These are phyloP conservation scores for Heliconius melpomene DNA, from an alignment of 1,140 invertebrate species.

Conservation along the genomic window DNA sequence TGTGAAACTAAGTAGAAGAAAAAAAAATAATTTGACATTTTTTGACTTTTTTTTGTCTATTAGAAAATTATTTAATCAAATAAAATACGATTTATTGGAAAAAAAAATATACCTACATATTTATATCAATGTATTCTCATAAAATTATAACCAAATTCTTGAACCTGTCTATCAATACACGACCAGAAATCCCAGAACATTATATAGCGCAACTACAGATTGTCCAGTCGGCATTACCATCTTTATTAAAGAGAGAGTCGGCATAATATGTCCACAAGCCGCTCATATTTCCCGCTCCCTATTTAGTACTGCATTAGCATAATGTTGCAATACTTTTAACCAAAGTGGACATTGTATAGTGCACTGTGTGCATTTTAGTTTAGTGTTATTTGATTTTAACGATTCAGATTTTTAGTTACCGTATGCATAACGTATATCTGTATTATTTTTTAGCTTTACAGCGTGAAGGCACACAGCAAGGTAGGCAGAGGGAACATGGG, in stretches of 20 bases:
- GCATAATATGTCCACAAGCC: constrained; percentile 54
- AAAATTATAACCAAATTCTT: no score
- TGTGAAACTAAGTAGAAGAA: no score
- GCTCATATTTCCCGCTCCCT: constrained; percentile 58
- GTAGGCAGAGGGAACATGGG: no score
- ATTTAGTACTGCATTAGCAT: constrained; percentile 54
- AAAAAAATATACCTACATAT: no score
- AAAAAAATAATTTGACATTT: no score
- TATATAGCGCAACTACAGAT: constrained; percentile 43
- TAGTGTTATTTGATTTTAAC: not conserved
- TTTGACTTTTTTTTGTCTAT: no score
- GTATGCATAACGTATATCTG: not conserved
- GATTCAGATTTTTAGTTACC: not conserved
- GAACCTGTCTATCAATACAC: constrained; percentile 6
- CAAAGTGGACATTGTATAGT: constrained; percentile 18
- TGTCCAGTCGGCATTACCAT: constrained; percentile 54
- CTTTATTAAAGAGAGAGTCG: constrained; percentile 52
- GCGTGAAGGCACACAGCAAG: no score
- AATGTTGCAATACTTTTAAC: constrained; percentile 46
- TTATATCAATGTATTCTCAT: no score
- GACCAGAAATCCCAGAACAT: constrained; percentile 18
- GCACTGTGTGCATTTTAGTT: constrained; percentile 10
- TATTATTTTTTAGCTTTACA: no score
- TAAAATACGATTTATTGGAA: no score
- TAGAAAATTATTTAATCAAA: no score